A percentile compares a stretch with the other conserved stretches of the same genome.
phyloP scores from a whole-genome alignment of 2,888 invertebrate species.

The Dicyrtoma fusca region DNA sequence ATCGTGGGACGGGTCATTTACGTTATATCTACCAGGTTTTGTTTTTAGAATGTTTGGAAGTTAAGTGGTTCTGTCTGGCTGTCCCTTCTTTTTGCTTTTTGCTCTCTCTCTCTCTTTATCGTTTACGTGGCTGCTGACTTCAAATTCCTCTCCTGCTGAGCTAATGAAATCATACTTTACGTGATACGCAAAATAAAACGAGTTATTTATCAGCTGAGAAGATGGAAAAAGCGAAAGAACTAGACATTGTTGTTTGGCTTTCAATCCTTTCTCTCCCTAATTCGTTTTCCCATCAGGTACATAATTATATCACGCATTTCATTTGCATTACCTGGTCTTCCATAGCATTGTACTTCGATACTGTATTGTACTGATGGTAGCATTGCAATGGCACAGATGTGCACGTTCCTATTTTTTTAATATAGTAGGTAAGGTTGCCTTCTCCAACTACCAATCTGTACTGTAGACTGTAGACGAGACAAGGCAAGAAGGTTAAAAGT shows the following conservation, averaged over 20 bases:
- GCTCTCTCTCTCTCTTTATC: conserved; percentile 4
- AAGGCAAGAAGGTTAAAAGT: too few species aligned
- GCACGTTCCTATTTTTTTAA: too few species aligned
- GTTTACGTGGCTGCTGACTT: background rate
- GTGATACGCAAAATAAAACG: background rate
- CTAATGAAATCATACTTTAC: too few species aligned
- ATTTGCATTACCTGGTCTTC: background rate
- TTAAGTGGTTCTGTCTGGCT: too few species aligned
- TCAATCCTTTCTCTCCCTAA: background rate
- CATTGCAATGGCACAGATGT: too few species aligned
- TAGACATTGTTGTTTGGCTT: too few species aligned
- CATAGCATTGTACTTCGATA: background rate
- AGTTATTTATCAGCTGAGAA: conserved; percentile 11
- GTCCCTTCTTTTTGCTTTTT: too few species aligned
- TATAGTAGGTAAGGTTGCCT: background rate
- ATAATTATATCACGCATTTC: background rate
- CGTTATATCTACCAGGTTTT: too few species aligned
- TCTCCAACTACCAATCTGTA: background rate
- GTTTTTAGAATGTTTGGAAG: too few species aligned
- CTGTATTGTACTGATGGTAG: too few species aligned
- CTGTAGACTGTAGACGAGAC: background rate
- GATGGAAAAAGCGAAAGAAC: background rate
- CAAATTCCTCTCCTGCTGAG: background rate
- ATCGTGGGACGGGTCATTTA: too few species aligned
- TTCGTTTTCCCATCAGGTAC: background rate